These are phyloP conservation scores for Emberiza fucata DNA, from an alignment of 2,113 vertebrate genomes.

Conservation along the genomic window DNA sequence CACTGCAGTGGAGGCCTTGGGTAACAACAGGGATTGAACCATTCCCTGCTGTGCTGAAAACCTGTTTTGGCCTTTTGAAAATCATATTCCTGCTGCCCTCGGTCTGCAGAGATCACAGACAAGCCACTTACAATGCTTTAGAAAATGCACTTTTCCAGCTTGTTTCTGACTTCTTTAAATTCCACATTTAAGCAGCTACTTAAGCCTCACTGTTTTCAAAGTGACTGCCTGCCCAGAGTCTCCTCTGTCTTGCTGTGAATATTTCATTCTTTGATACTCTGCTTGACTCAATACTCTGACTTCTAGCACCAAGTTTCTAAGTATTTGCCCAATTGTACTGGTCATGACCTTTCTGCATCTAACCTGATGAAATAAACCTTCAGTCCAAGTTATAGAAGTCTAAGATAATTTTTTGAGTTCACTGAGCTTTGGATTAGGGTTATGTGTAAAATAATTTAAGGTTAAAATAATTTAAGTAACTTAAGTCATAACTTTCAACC, in stretches of 20 bases:
- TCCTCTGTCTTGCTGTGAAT: neutral
- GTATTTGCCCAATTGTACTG: neutral
- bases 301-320: neutral
- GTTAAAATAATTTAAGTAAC: neutral
- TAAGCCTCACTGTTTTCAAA: neutral
- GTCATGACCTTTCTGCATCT: neutral
- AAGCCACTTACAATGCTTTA: neutral
- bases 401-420: neutral
- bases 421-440: neutral
- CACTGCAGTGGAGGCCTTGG: neutral
- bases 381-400: neutral
- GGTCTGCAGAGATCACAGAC: neutral
- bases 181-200: neutral
- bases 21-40: neutral
- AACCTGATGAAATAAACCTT: neutral
- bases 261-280: neutral
- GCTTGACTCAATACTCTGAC: neutral
- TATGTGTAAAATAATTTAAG: neutral
- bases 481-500: neutral
- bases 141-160: neutral
- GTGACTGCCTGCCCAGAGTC: neutral
- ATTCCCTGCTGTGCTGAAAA: neutral
- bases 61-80: neutral
- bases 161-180: neutral
- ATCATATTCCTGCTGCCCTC: neutral